Conservation (phyloP, 2,888 invertebrate species). For the Seira sanloemensis region DNA sequence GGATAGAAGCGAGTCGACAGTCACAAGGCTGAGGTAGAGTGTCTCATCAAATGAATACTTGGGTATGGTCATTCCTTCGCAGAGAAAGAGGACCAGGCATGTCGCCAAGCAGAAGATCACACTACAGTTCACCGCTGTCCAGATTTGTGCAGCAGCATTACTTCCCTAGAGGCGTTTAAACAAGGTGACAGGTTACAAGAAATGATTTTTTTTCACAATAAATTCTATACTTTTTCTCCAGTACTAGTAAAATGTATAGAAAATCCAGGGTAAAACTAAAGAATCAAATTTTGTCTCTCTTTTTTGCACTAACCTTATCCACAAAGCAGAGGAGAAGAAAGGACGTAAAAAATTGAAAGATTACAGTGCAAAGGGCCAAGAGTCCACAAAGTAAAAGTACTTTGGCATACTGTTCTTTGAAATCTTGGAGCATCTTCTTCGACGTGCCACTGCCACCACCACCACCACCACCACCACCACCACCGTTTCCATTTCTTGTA, state of each 20-base stretch:
- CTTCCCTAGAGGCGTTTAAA: slow-evolving; percentile 46
- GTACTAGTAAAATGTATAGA: no score
- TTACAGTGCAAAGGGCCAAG: slow-evolving; percentile 61
- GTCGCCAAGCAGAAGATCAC: slow-evolving; percentile 67
- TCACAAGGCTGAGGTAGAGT: slow-evolving; percentile 63
- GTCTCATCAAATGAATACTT: slow-evolving; percentile 66
- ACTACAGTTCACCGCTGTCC: slow-evolving; percentile 66
- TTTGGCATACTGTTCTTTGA: slow-evolving; percentile 59
- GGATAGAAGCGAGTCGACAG: slow-evolving; percentile 66
- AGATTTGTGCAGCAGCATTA: slow-evolving; percentile 61
- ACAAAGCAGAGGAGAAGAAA: slow-evolving; percentile 67
- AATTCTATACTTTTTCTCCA: no score
- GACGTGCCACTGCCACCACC: slow-evolving; percentile 5
- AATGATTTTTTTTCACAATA: neutral
- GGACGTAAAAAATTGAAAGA: slow-evolving; percentile 68
- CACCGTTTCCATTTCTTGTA: no score
- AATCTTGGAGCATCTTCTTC: slow-evolving; percentile 30
- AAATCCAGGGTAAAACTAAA: no score
- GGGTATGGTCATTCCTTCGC: slow-evolving; percentile 60
- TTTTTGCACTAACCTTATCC: slow-evolving; percentile 56
- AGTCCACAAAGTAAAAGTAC: slow-evolving; percentile 65
- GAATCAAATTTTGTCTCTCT: neutral
- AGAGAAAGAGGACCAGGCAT: slow-evolving; percentile 68
- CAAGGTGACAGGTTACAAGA: neutral
- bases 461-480: slow-evolving; percentile 22